Conservation (phyloP, 2,888 invertebrate genomes). For the Ectemnius lituratus region DNA sequence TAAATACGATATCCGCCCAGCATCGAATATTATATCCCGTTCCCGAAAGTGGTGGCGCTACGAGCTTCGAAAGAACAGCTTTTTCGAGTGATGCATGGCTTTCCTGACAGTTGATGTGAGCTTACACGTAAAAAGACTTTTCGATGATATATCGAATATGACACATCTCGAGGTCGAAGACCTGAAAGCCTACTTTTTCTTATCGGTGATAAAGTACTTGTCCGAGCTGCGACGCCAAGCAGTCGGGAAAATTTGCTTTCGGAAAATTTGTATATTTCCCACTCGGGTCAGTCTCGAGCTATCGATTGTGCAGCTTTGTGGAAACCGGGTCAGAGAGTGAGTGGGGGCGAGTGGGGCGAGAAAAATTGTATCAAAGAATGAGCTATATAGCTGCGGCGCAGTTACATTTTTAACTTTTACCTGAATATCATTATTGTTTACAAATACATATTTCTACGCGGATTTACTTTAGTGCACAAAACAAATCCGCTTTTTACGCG, state of each 20-base stretch:
- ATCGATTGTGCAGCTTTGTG: slow-evolving; percentile 21
- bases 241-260: not conserved
- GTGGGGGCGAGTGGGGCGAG: slow-evolving; percentile 30
- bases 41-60: slow-evolving; percentile 55
- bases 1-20: slow-evolving; percentile 33
- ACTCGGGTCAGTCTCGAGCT: not conserved
- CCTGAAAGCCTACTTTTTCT: slow-evolving; percentile 11
- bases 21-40: slow-evolving; percentile 37
- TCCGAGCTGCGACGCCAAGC: not conserved
- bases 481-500: not conserved
- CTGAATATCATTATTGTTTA: no score
- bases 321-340: slow-evolving; percentile 24
- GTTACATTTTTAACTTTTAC: no score
- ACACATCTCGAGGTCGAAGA: slow-evolving; percentile 27
- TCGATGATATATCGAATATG: slow-evolving; percentile 41
- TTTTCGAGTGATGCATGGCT: slow-evolving; percentile 61
- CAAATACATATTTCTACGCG: not conserved
- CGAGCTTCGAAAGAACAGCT: slow-evolving; percentile 42
- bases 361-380: slow-evolving; percentile 21
- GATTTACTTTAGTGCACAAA: not conserved
- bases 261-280: not conserved
- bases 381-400: slow-evolving; percentile 22
- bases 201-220: not conserved
- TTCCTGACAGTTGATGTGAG: slow-evolving; percentile 63
- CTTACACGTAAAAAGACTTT: slow-evolving; percentile 58